Base-by-base conservation (phyloP, 2,888 invertebrate genomes). In the Apodemia duryi region DNA sequence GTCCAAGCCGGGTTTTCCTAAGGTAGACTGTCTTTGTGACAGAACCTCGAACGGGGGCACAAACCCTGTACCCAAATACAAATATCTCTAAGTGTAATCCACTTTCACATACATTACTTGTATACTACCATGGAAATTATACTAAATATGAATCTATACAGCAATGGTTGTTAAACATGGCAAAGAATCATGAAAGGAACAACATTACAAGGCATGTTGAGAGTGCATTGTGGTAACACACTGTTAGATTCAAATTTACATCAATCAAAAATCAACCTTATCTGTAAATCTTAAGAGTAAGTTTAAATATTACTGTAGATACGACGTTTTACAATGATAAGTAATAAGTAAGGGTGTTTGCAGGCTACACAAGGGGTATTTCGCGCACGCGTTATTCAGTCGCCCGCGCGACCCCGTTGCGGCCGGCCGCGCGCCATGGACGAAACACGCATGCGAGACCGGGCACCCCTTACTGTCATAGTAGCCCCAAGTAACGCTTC, bases 401-500 rank as follows among this genome's bases (percentile, higher is more conserved):
- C 93, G 92, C 89, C 88, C 87, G 88, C 89, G 91, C 92, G 92
- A 89, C 89, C 88, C 89, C 91, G 92, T 87, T 81, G 91, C 88
- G 89, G 90, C 87, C 90, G 88, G 91, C 86, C 86, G 91, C 90
- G 90, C 85, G 92, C 87, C 79, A 91, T 88, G 91, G 91, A 91
- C 78, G 92, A 92, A 67, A 75, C 78, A 35, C 77, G 90, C 73
- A 80, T 75, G 67, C 81, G 91, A 69, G 91, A 91, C 73, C 90
- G 91, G 75, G 90, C 85, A 76, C 91, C 91, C 66, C 89, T 92
- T 75, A 91, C 92, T 64, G 92, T 92, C 75, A 92, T 92, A 74
- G 95, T 95, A 77, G 93, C 95, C 71, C 93, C 95, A 72, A 94
- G 94, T 89, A 94, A 94, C 82, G 94, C 93, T 81, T 95, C 86